A percentile compares a stretch with the other conserved stretches of the same genome.
Conservation (phyloP, 2,888 invertebrate genomes). For the Syrista parreyssii region DNA sequence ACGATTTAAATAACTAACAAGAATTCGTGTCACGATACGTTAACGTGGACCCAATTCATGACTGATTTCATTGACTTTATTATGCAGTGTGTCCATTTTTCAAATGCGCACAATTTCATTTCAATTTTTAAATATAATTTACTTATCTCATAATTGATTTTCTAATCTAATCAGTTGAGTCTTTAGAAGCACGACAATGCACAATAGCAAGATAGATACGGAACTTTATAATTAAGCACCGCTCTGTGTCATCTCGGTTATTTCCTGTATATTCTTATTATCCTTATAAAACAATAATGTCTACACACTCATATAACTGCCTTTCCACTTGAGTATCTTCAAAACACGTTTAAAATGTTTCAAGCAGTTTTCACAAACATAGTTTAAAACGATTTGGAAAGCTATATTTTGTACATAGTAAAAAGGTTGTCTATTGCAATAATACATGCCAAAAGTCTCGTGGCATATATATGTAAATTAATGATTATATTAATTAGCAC, state of each 20-base stretch:
- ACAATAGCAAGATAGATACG: neutral
- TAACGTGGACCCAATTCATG: neutral
- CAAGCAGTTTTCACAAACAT: neutral
- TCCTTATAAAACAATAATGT: neutral
- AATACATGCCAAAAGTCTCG: neutral
- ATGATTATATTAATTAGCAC: slow-evolving; percentile 76
- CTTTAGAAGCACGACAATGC: neutral
- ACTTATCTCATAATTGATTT: neutral
- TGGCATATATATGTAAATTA: neutral
- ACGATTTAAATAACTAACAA: no score
- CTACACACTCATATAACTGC: neutral
- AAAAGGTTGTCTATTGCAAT: neutral
- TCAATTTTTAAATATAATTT: neutral
- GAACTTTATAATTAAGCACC: neutral
- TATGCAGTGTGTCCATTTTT: neutral
- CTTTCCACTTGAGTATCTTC: neutral
- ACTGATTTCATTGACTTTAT: neutral
- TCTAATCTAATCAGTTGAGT: neutral
- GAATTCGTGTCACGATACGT: neutral
- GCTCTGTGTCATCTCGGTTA: neutral
- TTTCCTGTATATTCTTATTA: neutral
- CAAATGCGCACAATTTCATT: neutral
- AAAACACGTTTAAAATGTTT: neutral
- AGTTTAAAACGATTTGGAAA: neutral
- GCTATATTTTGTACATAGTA: neutral